Conservation (phyloP, 2,113 vertebrate species). For the Uropsilus gracilis region DNA sequence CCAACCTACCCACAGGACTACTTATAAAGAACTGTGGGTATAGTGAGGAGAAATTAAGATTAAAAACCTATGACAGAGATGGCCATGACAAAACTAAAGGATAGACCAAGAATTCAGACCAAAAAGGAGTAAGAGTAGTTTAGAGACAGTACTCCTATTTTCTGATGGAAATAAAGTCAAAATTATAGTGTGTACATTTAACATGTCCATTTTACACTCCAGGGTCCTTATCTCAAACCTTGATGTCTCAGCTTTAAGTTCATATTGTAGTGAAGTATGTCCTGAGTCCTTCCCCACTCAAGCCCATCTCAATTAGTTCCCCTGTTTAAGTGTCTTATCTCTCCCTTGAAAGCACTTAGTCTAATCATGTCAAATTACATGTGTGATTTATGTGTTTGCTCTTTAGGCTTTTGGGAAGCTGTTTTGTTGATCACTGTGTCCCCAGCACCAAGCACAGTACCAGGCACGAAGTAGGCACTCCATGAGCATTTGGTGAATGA, state of each 20-base stretch:
- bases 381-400: neutral
- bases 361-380: neutral
- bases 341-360: neutral
- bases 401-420: neutral
- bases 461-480: accelerated
- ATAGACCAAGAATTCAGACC: neutral
- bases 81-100: neutral
- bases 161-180: neutral
- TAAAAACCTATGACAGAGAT: neutral
- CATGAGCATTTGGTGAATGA: neutral
- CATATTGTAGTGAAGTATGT: neutral
- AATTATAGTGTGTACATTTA: neutral
- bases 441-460: neutral
- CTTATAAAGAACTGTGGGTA: neutral
- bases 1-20: too few relatives aligned
- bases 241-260: neutral
- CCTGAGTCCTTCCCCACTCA: neutral
- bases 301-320: neutral
- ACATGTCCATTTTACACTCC: accelerated
- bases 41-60: neutral
- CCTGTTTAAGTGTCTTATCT: neutral
- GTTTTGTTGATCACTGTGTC: neutral
- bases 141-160: neutral
- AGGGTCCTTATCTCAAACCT: neutral
- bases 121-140: neutral